A percentile compares a stretch with the other conserved stretches of the same genome.
Conservation (phyloP, 2,888 invertebrate genomes). For the Argyresthia goedartella region DNA sequence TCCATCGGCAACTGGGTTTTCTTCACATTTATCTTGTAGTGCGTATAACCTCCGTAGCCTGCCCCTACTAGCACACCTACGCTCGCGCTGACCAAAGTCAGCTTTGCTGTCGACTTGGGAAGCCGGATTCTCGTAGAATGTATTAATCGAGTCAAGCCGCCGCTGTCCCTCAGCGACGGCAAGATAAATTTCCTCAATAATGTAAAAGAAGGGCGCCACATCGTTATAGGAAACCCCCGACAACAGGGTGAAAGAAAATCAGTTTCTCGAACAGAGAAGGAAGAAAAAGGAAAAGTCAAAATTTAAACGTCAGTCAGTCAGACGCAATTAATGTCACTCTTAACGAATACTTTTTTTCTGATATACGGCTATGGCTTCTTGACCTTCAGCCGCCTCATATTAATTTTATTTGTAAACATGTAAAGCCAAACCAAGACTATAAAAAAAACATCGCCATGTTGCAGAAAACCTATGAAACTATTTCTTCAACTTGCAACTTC, state of each 20-base stretch:
- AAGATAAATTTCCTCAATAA: conserved; percentile 39
- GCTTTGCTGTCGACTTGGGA: conserved; percentile 50
- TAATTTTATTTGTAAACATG: too few species aligned
- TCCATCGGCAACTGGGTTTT: conserved; percentile 26
- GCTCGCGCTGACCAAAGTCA: conserved; percentile 70
- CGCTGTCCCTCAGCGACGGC: conserved; percentile 39
- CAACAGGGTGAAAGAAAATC: not conserved
- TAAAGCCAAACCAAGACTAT: too few species aligned
- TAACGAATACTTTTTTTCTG: too few species aligned
- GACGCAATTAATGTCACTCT: too few species aligned
- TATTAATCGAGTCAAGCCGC: conserved; percentile 28
- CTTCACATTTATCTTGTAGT: conserved; percentile 55
- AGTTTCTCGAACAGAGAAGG: not conserved
- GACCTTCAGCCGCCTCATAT: too few species aligned
- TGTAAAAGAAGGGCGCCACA: conserved; percentile 52
- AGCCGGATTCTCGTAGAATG: conserved; percentile 47
- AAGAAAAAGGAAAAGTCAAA: not conserved
- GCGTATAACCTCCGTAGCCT: conserved; percentile 65
- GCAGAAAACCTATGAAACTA: too few species aligned
- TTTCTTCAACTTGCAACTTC: too few species aligned
- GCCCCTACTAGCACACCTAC: conserved; percentile 71
- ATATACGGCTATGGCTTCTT: too few species aligned
- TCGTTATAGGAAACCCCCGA: conserved; percentile 19
- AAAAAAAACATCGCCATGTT: too few species aligned
- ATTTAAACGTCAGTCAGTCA: not conserved